phyloP scores from a whole-genome alignment of 2,113 vertebrate genomes.

The Rhabdomys dilectus region DNA sequence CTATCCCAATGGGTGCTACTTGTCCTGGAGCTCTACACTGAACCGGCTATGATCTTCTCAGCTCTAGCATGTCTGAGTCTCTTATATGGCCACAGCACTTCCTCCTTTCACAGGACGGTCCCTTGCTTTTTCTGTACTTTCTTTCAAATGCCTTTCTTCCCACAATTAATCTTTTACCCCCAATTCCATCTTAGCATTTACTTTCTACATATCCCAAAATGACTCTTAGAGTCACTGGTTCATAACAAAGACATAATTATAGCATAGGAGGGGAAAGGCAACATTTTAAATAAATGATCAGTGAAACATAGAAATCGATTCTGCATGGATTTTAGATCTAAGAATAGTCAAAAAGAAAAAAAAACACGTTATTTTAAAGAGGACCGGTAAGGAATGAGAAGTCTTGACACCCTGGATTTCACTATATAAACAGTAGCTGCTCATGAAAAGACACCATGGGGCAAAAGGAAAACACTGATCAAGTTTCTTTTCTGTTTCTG shows the following conservation, averaged over 20 bases:
- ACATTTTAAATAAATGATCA: not conserved
- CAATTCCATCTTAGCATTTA: not conserved
- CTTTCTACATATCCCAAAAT: not conserved
- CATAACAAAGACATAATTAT: not conserved
- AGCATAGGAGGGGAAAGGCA: not conserved
- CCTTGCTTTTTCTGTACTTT: not conserved
- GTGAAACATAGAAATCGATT: not conserved
- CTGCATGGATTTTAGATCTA: not conserved
- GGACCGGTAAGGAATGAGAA: not conserved
- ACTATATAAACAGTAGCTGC: not conserved
- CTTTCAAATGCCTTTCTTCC: not conserved
- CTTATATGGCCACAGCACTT: not conserved
- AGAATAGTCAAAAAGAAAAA: not conserved
- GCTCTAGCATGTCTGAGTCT: not conserved
- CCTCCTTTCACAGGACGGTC: not conserved
- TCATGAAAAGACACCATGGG: not conserved
- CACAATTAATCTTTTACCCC: not conserved
- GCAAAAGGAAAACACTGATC: not conserved
- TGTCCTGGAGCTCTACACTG: not conserved
- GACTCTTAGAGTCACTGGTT: not conserved
- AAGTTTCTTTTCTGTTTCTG: not conserved
- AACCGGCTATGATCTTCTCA: no score
- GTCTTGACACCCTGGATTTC: not conserved
- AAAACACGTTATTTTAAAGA: not conserved
- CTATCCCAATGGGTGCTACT: not conserved